Base-by-base conservation (phyloP, 2,797 vertebrate genomes). In the Propithecus deckenii region DNA sequence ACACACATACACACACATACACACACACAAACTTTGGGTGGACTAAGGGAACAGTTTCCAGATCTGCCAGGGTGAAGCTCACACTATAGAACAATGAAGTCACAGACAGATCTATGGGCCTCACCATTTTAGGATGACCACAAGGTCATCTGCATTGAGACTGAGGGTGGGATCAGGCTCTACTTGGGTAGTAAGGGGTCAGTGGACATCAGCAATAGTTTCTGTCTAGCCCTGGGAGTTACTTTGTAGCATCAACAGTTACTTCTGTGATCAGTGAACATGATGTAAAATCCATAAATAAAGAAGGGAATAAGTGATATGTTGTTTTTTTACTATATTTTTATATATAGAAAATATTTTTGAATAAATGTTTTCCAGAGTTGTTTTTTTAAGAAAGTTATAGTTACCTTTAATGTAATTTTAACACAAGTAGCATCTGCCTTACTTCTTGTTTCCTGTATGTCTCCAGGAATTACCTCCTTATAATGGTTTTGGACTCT, bases 401-500 rank as follows among this genome's bases (percentile, higher is more conserved):
- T 0, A 30, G 35, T 50, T 72, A 88, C 11, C 38, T 65, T 85
- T 65, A 65, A 46, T 50, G 35, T 71, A 35, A 86, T 52, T 85
- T 75, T 35, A 90, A 69, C 32, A 74, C 46, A 74, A 48, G 46
- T 5, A 63, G 2, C 67, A 46, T 89, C 57, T 69, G 12, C 61
- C 87, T 95, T 92, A 74, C 32, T 86, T 94, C 9, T 63, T 92
- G 17, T 32, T 94, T 97, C 9, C 0, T 97, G 3, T 80, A 30
- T 98, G 17, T 96, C 91, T 95, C 50, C 97, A 99, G 99, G 98
- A 98, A 59, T 95, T 99, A 95, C 99, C 99, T 81, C 99, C 99
- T 1, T 99, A 99, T 95, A 99, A 99, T 61, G 99, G 99, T 59
- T 99, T 99, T 72, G 99, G 99, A 18, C 98, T 99, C 5, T 95